Conservation (phyloP, 2,888 invertebrate species). For the Chymomyza procnemis region DNA sequence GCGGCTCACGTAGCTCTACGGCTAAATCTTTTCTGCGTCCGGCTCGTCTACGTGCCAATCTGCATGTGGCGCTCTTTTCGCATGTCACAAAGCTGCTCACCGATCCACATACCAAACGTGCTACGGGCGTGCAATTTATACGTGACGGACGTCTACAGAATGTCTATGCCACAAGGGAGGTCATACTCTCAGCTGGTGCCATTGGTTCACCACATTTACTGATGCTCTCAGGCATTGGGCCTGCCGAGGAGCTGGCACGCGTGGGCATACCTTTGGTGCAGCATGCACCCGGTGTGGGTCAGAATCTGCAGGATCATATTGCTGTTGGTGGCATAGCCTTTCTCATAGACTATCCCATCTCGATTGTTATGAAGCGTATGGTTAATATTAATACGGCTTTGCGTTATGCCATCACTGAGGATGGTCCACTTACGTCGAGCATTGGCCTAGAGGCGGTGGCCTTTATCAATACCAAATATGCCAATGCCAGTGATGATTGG, state of each 20-base stretch:
- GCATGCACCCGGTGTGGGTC: constrained; percentile 90
- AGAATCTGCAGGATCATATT: constrained; percentile 93
- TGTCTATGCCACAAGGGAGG: constrained; percentile 77
- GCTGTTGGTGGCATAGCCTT: constrained; percentile 91
- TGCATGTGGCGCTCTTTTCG: constrained; percentile 89
- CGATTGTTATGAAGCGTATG: constrained; percentile 88
- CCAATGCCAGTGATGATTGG: constrained; percentile 91
- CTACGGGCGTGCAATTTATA: constrained; percentile 89
- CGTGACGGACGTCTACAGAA: constrained; percentile 81
- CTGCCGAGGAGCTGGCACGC: constrained; percentile 85
- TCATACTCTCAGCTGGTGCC: constrained; percentile 85
- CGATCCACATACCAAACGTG: constrained; percentile 84
- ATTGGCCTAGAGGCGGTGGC: constrained; percentile 92
- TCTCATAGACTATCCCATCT: constrained; percentile 88
- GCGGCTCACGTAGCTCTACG: constrained; percentile 89
- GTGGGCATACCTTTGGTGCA: constrained; percentile 86
- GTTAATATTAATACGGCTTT: constrained; percentile 91
- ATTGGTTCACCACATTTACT: constrained; percentile 94
- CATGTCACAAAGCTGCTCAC: constrained; percentile 89
- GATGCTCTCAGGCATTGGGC: constrained; percentile 93
- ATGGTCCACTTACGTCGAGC: constrained; percentile 91
- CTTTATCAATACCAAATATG: constrained; percentile 93
- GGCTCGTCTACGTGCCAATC: constrained; percentile 86
- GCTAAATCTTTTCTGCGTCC: constrained; percentile 92
- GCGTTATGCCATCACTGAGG: constrained; percentile 90